These are phyloP conservation scores for Phoxinus dragarum DNA, from an alignment of 2,797 vertebrate species.

Conservation along the genomic window DNA sequence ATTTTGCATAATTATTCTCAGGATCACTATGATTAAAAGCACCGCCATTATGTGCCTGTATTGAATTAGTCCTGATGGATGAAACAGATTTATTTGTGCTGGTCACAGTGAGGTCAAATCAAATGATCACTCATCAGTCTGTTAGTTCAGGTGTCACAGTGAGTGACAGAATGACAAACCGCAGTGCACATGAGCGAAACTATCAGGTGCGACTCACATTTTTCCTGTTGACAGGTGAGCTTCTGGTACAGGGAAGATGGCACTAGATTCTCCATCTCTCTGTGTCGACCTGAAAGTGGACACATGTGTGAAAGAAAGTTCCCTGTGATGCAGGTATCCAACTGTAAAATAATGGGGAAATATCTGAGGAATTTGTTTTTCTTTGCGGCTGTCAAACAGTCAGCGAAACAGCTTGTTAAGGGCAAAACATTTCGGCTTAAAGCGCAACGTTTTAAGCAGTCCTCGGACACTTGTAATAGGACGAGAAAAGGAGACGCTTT, in stretches of 20 bases:
- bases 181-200: constrained; percentile 13
- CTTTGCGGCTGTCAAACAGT: constrained; percentile 24
- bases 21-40: neutral
- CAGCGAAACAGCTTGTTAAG: constrained; percentile 5
- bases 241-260: neutral
- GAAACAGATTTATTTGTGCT: neutral
- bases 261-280: neutral
- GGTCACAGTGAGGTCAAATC: constrained; percentile 5
- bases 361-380: no score
- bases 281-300: neutral
- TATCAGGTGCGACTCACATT: constrained; percentile 19
- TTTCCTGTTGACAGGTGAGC: constrained; percentile 15
- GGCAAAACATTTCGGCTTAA: neutral
- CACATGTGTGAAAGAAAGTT: neutral
- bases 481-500: neutral
- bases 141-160: constrained; percentile 15
- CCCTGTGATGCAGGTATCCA: neutral
- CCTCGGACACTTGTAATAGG: neutral
- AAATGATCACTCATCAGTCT: constrained; percentile 7
- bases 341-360: neutral
- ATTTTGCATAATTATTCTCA: neutral
- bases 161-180: constrained; percentile 22
- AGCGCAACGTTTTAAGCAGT: neutral
- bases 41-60: neutral
- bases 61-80: neutral